phyloP scores from a whole-genome alignment of 2,113 vertebrate genomes.

The Carassius carassius region DNA sequence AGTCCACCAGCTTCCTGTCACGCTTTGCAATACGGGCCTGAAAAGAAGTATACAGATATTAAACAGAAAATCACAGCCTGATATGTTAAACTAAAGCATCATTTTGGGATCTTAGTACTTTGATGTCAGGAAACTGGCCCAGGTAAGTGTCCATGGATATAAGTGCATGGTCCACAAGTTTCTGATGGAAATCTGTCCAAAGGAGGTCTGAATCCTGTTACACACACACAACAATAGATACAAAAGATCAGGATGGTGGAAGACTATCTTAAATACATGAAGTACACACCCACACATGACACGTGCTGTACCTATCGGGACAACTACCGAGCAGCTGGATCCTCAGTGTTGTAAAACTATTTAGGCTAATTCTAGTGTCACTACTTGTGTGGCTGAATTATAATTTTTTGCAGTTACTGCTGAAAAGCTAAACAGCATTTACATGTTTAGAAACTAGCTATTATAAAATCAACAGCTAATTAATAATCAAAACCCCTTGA shows the following conservation, averaged over 20 bases:
- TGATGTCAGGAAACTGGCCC: slow-evolving; percentile 98
- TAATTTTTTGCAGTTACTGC: background rate
- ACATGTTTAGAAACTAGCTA: background rate
- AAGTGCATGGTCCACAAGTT: slow-evolving; percentile 93
- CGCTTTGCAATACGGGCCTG: slow-evolving; percentile 95
- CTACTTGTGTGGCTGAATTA: background rate
- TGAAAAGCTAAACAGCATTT: background rate
- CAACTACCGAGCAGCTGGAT: background rate
- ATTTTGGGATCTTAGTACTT: slow-evolving; percentile 71
- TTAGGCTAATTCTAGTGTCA: background rate
- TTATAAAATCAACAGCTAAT: background rate
- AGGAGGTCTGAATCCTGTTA: slow-evolving; percentile 92
- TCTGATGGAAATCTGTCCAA: slow-evolving; percentile 97
- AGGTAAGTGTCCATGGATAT: slow-evolving; percentile 99
- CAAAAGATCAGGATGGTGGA: background rate
- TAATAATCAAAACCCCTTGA: background rate
- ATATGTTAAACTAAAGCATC: background rate
- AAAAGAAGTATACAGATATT: slow-evolving; percentile 1
- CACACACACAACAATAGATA: background rate
- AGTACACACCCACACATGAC: background rate
- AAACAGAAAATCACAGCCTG: slow-evolving; percentile 4
- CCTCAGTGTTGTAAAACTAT: background rate
- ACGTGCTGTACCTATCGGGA: background rate
- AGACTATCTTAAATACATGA: slow-evolving; percentile 2
- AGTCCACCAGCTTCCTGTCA: slow-evolving; percentile 96